Evolutionary conservation across 2,113 vertebrate species (phyloP).

Genomic region (Cephalopterus ornatus): DNA sequence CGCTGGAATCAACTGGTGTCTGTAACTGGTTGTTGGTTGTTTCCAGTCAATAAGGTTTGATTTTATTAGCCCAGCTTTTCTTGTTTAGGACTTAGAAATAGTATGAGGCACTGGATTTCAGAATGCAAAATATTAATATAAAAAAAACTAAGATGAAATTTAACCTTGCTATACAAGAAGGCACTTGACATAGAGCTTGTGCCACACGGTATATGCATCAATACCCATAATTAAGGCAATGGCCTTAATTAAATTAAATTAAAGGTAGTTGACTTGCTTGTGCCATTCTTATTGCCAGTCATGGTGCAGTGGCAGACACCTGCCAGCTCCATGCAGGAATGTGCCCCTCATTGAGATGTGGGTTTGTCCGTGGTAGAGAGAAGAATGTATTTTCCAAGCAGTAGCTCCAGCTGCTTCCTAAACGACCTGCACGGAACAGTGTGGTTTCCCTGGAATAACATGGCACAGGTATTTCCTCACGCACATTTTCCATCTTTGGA

Average conservation of each 20-base stretch:
- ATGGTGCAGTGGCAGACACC: background rate
- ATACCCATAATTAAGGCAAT: background rate
- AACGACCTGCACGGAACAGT: accelerated
- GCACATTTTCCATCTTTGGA: background rate
- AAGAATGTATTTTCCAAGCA: background rate
- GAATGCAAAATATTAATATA: background rate
- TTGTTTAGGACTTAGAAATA: background rate
- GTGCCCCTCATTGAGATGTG: accelerated
- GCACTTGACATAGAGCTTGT: accelerated
- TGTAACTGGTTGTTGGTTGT: accelerated
- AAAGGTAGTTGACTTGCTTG: background rate
- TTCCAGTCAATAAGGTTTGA: background rate
- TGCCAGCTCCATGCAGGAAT: background rate
- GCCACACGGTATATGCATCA: accelerated
- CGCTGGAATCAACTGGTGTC: background rate
- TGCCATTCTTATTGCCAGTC: accelerated
- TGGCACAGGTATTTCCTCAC: accelerated
- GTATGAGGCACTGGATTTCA: background rate
- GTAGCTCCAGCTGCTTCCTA: background rate
- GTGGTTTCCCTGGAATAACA: accelerated
- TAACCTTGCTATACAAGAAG: background rate
- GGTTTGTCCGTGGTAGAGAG: background rate
- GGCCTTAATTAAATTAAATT: background rate
- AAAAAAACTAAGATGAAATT: background rate
- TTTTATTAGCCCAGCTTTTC: background rate